Evolutionary conservation across 1,140 invertebrate genomes (phyloP).

Genomic region (Phenacoccus solenopsis): DNA sequence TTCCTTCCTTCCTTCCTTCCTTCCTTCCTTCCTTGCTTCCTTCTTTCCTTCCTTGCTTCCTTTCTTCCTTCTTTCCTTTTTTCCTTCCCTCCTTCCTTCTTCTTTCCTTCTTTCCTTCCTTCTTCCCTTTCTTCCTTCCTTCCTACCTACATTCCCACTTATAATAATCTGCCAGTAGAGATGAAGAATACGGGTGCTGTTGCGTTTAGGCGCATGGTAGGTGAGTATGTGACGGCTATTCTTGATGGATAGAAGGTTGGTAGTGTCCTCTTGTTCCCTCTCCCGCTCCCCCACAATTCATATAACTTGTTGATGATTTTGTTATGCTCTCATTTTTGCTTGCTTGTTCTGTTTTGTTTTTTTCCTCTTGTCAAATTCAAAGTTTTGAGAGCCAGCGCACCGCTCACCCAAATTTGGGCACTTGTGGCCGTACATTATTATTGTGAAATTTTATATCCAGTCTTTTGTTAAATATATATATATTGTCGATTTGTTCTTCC

Average conservation of each 20-base stretch:
- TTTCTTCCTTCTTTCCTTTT: constrained; percentile 17
- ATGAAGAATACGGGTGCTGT: background rate
- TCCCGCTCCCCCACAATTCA: background rate
- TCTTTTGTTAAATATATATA: background rate
- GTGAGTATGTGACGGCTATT: too few species aligned
- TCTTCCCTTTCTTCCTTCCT: background rate
- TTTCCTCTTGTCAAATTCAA: background rate
- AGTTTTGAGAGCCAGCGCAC: too few species aligned
- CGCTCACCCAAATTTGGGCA: too few species aligned
- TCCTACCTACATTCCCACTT: background rate
- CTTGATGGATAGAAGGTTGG: background rate
- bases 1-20: constrained; percentile 4
- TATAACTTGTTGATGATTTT: too few species aligned
- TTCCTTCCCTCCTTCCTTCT: background rate
- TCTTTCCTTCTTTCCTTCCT: background rate
- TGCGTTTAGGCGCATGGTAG: background rate
- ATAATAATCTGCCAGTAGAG: too few species aligned
- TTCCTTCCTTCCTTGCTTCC: constrained; percentile 9
- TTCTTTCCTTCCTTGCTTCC: too few species aligned
- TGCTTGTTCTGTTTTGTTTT: too few species aligned
- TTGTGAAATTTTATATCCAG: too few species aligned
- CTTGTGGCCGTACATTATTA: too few species aligned
- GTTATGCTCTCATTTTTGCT: background rate
- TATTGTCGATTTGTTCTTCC: too few species aligned
- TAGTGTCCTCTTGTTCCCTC: background rate